Evolutionary conservation across 2,113 vertebrate genomes (phyloP).

Genomic region (Tupaia tana): DNA sequence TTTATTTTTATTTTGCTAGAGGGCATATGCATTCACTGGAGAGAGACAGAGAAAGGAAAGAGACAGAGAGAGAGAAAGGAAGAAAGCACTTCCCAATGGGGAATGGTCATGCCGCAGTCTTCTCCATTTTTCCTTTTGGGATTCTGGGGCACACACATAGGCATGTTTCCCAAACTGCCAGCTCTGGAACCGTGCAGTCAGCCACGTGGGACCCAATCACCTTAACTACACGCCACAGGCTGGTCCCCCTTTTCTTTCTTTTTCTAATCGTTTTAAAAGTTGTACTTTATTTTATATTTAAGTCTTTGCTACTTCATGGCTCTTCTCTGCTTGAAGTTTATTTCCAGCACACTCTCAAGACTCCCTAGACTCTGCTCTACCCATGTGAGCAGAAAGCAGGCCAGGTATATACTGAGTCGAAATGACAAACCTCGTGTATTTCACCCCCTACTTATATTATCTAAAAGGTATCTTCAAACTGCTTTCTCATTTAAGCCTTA

Average conservation of each 20-base stretch:
- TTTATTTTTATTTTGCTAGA: background rate
- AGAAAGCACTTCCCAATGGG: too few relatives aligned
- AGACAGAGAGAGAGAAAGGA: too few relatives aligned
- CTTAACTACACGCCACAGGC: too few relatives aligned
- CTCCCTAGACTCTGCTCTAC: background rate
- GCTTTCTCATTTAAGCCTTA: conserved; percentile 39
- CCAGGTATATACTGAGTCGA: background rate
- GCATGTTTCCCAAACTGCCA: too few relatives aligned
- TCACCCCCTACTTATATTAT: background rate
- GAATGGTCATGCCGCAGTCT: too few relatives aligned
- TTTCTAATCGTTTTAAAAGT: background rate
- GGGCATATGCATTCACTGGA: too few relatives aligned
- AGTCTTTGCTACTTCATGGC: background rate
- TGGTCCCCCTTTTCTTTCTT: too few relatives aligned
- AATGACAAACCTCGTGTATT: background rate
- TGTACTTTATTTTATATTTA: background rate
- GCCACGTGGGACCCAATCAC: too few relatives aligned
- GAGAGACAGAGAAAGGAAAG: too few relatives aligned
- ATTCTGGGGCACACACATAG: too few relatives aligned
- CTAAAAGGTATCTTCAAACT: conserved; percentile 7
- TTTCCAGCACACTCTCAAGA: background rate
- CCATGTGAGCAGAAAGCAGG: background rate
- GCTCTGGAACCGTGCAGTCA: too few relatives aligned
- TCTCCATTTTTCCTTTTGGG: too few relatives aligned
- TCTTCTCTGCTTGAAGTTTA: background rate